These are phyloP conservation scores for Paradoxurus hermaphroditus DNA, from an alignment of 2,113 vertebrate species.

Conservation along the genomic window DNA sequence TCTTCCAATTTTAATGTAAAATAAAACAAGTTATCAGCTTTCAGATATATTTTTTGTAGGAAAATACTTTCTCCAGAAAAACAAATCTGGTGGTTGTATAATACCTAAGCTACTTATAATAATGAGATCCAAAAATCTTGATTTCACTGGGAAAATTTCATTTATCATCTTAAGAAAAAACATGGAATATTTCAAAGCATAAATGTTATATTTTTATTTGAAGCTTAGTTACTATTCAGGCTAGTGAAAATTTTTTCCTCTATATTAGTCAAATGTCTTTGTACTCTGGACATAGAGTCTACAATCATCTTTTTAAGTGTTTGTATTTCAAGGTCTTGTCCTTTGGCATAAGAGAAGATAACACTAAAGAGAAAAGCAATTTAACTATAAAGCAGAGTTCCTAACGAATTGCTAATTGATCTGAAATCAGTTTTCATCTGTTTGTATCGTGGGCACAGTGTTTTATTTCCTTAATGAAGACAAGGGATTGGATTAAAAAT, in stretches of 20 bases:
- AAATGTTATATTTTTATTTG: not conserved
- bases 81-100: not conserved
- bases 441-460: not conserved
- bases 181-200: not conserved
- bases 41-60: not conserved
- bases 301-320: not conserved
- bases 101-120: not conserved
- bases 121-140: not conserved
- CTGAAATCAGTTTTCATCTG: not conserved
- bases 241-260: not conserved
- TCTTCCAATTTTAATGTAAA: not conserved
- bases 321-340: not conserved
- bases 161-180: not conserved
- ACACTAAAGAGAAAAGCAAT: not conserved
- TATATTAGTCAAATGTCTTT: not conserved
- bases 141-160: not conserved
- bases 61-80: not conserved
- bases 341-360: not conserved
- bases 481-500: constrained; percentile 35
- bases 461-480: constrained; percentile 29
- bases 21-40: not conserved
- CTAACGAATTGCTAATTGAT: constrained; percentile 11
- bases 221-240: not conserved
- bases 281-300: not conserved
- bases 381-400: not conserved